These are phyloP conservation scores for Caenorhabditis inopinata DNA, from an alignment of 1,140 invertebrate species.

Conservation along the genomic window DNA sequence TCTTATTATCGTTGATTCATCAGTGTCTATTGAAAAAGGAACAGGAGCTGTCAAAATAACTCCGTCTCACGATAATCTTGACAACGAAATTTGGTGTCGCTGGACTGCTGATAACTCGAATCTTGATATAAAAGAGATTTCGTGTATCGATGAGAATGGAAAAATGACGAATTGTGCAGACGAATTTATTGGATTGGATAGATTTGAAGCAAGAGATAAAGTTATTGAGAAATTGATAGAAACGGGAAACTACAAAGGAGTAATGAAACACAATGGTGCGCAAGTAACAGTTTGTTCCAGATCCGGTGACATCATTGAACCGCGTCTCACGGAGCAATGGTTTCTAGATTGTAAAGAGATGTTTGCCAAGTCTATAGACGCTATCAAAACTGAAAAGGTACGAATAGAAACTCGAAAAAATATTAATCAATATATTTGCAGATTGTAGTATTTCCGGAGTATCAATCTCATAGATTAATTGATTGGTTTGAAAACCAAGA, in stretches of 20 bases:
- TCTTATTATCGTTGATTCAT: slow-evolving; percentile 83
- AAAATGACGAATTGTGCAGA: slow-evolving; percentile 72
- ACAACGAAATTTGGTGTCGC: slow-evolving; percentile 78
- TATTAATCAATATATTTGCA: slow-evolving; percentile 70
- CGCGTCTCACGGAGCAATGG: slow-evolving; percentile 95
- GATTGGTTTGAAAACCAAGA: slow-evolving; percentile 89
- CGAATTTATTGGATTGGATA: slow-evolving; percentile 74
- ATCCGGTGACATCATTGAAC: slow-evolving; percentile 95
- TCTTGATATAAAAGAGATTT: slow-evolving; percentile 69
- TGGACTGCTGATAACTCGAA: background rate
- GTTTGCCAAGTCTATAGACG: slow-evolving; percentile 77
- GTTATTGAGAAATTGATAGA: slow-evolving; percentile 33
- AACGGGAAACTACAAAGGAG: slow-evolving; percentile 18
- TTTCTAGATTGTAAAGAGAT: slow-evolving; percentile 74
- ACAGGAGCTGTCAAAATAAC: slow-evolving; percentile 90
- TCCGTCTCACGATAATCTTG: slow-evolving; percentile 91
- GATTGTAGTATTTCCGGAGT: slow-evolving; percentile 86
- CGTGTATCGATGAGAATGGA: slow-evolving; percentile 87
- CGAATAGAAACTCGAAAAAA: slow-evolving; percentile 68
- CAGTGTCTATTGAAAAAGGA: slow-evolving; percentile 71
- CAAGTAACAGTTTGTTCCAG: slow-evolving; percentile 78
- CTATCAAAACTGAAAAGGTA: slow-evolving; percentile 69
- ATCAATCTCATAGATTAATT: slow-evolving; percentile 86
- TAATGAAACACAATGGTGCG: slow-evolving; percentile 15
- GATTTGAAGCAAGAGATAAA: slow-evolving; percentile 62